A percentile compares a stretch with the other conserved stretches of the same genome.
These are phyloP conservation scores for Hyperopisus bebe DNA, from an alignment of 2,113 vertebrate species.

Conservation along the genomic window DNA sequence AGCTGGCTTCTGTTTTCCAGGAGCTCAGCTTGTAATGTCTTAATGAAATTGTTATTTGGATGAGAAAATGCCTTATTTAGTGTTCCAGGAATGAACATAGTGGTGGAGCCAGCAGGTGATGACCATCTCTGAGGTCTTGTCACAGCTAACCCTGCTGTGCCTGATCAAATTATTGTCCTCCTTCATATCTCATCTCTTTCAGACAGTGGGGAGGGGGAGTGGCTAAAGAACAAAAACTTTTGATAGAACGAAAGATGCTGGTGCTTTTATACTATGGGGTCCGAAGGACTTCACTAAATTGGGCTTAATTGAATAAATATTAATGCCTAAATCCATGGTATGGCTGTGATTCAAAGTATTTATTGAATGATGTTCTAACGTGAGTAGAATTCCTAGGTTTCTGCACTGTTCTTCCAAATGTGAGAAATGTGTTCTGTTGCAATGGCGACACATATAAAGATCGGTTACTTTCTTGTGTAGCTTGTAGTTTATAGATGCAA, in stretches of 20 bases:
- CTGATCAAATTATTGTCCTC: background rate
- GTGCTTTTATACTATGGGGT: background rate
- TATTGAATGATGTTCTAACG: background rate
- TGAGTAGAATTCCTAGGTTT: background rate
- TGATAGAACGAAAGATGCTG: background rate
- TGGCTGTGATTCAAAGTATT: background rate
- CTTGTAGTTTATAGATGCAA: slow-evolving; percentile 9
- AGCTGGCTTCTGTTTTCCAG: background rate
- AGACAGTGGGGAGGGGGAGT: background rate
- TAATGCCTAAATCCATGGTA: background rate
- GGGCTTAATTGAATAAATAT: background rate
- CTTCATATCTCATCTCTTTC: background rate
- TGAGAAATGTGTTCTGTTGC: background rate
- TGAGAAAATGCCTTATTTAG: background rate
- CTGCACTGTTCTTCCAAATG: background rate
- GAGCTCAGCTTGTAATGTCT: slow-evolving; percentile 7
- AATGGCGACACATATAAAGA: background rate
- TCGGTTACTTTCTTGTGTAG: background rate
- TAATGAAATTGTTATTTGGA: background rate
- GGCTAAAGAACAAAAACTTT: background rate
- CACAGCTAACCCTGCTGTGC: background rate
- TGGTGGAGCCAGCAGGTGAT: background rate
- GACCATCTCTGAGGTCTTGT: background rate
- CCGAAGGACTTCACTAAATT: background rate
- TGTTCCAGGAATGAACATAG: background rate